Conservation (phyloP, 2,888 invertebrate genomes). For the Teleogryllus oceanicus region DNA sequence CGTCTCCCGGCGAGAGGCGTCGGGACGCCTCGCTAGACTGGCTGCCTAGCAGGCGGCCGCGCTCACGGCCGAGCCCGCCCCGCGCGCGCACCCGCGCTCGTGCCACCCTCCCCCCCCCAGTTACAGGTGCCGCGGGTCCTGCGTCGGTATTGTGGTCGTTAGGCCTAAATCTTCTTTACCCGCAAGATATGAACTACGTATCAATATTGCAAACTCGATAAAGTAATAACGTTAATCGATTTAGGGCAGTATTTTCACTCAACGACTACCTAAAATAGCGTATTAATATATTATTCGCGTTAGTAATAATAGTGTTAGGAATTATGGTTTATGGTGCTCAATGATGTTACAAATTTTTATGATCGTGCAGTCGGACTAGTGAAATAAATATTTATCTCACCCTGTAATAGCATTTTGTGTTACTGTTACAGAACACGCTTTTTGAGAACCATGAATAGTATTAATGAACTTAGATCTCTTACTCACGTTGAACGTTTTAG, state of each 20-base stretch:
- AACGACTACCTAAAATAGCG: neutral
- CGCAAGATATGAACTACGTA: neutral
- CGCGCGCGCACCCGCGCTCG: neutral
- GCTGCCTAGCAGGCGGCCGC: neutral
- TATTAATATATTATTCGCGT: neutral
- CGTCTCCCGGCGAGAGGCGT: too few relatives aligned
- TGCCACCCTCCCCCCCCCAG: neutral
- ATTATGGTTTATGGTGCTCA: neutral
- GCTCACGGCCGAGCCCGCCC: neutral
- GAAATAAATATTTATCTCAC: too few relatives aligned
- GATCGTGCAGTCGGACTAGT: too few relatives aligned
- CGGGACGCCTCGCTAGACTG: too few relatives aligned
- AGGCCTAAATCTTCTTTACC: neutral
- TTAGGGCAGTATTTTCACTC: neutral
- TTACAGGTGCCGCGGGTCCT: neutral
- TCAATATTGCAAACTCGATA: neutral
- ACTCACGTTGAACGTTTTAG: too few relatives aligned
- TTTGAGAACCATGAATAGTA: too few relatives aligned
- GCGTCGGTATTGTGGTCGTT: neutral
- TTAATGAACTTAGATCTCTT: too few relatives aligned
- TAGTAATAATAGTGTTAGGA: neutral
- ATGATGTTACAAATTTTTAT: neutral
- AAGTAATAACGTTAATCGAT: constrained; percentile 8
- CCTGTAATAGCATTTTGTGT: too few relatives aligned
- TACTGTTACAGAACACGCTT: too few relatives aligned